Conservation (phyloP, 2,797 vertebrate genomes). For the Parauchenoglanis ngamensis region DNA sequence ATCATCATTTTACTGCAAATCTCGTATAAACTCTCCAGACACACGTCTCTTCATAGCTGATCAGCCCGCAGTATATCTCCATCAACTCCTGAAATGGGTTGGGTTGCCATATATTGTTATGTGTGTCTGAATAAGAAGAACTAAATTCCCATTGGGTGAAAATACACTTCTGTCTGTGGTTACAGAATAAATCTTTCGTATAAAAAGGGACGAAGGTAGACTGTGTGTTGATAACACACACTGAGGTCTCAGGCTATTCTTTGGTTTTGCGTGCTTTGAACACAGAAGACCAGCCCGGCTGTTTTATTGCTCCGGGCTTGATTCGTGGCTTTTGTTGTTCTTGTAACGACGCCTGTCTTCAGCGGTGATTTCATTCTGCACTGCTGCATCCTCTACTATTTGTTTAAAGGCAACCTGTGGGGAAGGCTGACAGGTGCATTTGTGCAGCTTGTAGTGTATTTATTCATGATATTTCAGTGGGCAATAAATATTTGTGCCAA, state of each 20-base stretch:
- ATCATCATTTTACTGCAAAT: background rate
- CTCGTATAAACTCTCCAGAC: background rate
- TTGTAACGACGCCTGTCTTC: background rate
- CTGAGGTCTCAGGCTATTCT: background rate
- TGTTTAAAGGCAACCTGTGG: background rate
- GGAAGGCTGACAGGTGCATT: background rate
- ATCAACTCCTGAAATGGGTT: conserved; percentile 1
- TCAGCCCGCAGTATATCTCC: background rate
- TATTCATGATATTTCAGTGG: background rate
- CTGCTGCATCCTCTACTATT: background rate
- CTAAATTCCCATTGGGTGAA: conserved; percentile 25
- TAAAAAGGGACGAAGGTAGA: background rate
- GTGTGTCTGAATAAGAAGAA: background rate
- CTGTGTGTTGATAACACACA: background rate
- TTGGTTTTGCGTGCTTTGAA: background rate
- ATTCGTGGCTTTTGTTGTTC: background rate
- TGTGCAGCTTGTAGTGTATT: conserved; percentile 1
- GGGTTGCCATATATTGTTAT: conserved; percentile 28
- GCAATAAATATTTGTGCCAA: background rate
- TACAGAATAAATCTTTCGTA: background rate
- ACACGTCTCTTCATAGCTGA: background rate
- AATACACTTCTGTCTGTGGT: conserved; percentile 11
- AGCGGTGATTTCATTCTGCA: background rate
- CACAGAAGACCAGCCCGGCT: background rate
- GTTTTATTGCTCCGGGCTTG: background rate